Percentiles rank a stretch among this genome's conserved stretches.
Evolutionary conservation across 2,888 invertebrate species (phyloP).

Genomic region (Volucella inanis): DNA sequence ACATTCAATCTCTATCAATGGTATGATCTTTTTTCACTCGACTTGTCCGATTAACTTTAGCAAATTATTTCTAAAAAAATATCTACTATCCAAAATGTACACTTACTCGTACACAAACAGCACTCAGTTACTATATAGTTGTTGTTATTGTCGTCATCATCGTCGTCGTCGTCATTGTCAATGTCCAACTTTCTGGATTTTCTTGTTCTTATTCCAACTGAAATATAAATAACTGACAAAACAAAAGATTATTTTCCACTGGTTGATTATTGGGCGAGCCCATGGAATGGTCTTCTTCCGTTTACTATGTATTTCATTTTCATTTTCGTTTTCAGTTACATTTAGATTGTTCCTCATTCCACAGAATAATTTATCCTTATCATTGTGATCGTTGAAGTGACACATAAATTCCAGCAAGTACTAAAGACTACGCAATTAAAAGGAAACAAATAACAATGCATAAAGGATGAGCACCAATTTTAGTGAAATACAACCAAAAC

Average conservation of each 20-base stretch:
- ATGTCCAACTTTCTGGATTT: slow-evolving; percentile 15
- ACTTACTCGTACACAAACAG: slow-evolving; percentile 8
- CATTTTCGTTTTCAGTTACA: neutral
- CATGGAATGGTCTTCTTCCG: slow-evolving; percentile 37
- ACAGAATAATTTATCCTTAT: slow-evolving; percentile 67
- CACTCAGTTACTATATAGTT: neutral
- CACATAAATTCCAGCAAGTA: slow-evolving; percentile 69
- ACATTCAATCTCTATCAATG: slow-evolving; percentile 45
- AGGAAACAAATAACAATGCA: slow-evolving; percentile 44
- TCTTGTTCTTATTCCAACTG: slow-evolving; percentile 4
- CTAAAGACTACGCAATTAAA: slow-evolving; percentile 58
- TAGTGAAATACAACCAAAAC: neutral
- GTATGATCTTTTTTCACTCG: slow-evolving; percentile 58
- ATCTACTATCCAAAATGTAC: neutral
- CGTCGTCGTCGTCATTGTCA: neutral
- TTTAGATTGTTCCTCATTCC: slow-evolving; percentile 20
- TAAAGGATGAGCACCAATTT: slow-evolving; percentile 4
- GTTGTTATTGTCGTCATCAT: slow-evolving; percentile 12
- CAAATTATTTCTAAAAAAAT: slow-evolving; percentile 50
- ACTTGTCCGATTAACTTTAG: slow-evolving; percentile 59
- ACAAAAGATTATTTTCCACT: slow-evolving; percentile 70
- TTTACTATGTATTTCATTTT: neutral
- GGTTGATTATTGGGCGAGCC: slow-evolving; percentile 33
- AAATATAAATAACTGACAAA: slow-evolving; percentile 60
- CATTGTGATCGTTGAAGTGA: slow-evolving; percentile 63